Evolutionary conservation across 2,888 invertebrate genomes (phyloP).

Genomic region (Athrips mouffetella): DNA sequence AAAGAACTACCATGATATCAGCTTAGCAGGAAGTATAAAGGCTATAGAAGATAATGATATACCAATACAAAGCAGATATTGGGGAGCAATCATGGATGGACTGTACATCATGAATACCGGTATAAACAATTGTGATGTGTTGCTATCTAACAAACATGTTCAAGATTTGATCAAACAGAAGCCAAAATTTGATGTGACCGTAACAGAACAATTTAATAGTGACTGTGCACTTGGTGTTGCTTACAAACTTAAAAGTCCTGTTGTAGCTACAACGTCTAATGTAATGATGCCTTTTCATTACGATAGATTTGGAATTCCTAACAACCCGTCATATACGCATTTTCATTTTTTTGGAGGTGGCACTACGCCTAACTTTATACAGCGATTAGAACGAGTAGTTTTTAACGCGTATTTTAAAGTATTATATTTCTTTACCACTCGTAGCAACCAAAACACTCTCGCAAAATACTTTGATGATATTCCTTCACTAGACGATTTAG

Average conservation of each 20-base stretch:
- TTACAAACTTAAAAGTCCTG: slow-evolving; percentile 80
- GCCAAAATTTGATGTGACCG: slow-evolving; percentile 81
- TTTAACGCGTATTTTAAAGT: slow-evolving; percentile 49
- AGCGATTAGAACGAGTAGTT: slow-evolving; percentile 54
- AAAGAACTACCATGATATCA: slow-evolving; percentile 79
- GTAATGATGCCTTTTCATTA: slow-evolving; percentile 80
- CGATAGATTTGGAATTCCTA: slow-evolving; percentile 76
- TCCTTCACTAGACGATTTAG: slow-evolving; percentile 74
- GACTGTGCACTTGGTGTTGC: slow-evolving; percentile 84
- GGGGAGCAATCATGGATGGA: slow-evolving; percentile 31
- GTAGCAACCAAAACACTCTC: slow-evolving; percentile 52
- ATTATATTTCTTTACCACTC: slow-evolving; percentile 40
- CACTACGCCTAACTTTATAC: slow-evolving; percentile 52
- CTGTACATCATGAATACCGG: slow-evolving; percentile 39
- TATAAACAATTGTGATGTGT: slow-evolving; percentile 49
- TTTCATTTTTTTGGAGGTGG: slow-evolving; percentile 70
- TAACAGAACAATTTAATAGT: slow-evolving; percentile 84
- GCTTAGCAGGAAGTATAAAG: slow-evolving; percentile 64
- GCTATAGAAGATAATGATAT: slow-evolving; percentile 43
- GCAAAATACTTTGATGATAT: slow-evolving; percentile 69
- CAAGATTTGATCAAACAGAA: slow-evolving; percentile 55
- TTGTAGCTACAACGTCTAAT: slow-evolving; percentile 78
- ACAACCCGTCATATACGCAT: slow-evolving; percentile 78
- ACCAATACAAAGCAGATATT: slow-evolving; percentile 48
- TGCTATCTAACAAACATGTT: slow-evolving; percentile 53